Evolutionary conservation across 1,140 invertebrate species (phyloP).

Genomic region (Panagrolaimus sp.): DNA sequence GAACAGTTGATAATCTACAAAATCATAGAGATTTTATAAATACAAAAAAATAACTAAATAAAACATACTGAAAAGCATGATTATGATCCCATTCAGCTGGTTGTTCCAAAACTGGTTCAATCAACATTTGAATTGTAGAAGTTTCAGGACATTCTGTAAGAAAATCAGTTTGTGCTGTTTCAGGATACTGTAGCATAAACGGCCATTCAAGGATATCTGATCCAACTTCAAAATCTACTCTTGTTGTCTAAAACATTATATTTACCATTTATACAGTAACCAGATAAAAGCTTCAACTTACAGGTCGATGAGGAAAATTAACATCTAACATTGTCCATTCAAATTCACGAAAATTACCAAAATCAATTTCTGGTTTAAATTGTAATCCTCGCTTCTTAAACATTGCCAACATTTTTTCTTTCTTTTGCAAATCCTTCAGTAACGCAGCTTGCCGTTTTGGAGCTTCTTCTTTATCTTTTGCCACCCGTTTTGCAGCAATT

Average conservation of each 20-base stretch:
- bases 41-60: slow-evolving; percentile 10
- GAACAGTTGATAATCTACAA: slow-evolving; percentile 41
- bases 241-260: not conserved
- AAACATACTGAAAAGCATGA: slow-evolving; percentile 37
- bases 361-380: slow-evolving; percentile 34
- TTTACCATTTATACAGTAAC: not conserved
- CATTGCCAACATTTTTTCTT: slow-evolving; percentile 31
- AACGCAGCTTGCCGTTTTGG: not conserved
- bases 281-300: not conserved
- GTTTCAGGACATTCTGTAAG: slow-evolving; percentile 57
- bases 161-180: slow-evolving; percentile 64
- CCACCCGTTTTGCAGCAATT: not conserved
- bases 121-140: slow-evolving; percentile 29
- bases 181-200: slow-evolving; percentile 76
- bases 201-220: slow-evolving; percentile 71
- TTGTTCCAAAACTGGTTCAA: slow-evolving; percentile 37
- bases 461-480: not conserved
- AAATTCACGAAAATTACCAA: slow-evolving; percentile 34
- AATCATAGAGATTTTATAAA: slow-evolving; percentile 6
- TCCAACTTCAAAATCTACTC: slow-evolving; percentile 62
- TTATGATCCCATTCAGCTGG: slow-evolving; percentile 49
- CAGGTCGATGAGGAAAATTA: slow-evolving; percentile 7
- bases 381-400: slow-evolving; percentile 32
- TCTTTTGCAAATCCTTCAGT: slow-evolving; percentile 18
- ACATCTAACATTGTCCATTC: slow-evolving; percentile 29